Base-by-base conservation (phyloP, 2,797 vertebrate genomes). In the Sardinella longiceps region DNA sequence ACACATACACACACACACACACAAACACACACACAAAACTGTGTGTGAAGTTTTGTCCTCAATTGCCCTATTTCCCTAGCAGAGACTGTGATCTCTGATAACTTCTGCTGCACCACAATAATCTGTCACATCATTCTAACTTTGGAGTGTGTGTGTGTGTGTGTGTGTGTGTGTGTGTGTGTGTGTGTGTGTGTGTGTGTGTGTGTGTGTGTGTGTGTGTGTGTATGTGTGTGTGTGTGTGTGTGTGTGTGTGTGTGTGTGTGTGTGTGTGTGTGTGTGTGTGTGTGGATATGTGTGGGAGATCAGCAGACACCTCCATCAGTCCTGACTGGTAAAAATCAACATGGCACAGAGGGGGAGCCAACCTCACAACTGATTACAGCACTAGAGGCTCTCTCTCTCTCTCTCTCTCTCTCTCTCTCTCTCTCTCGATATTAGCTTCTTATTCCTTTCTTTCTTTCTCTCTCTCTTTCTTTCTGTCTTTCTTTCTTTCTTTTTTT, bases 321-420 rank as follows among this genome's bases (percentile, higher is more conserved):
- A 56, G 53, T 20, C 53, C 53, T 23, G 20, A 56, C 53, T 56
- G 53, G 53, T 20, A n/a, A 56, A 56, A 56, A 56, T n/a, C 53
- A 56, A 56, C 53, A 56, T n/a, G 53, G 20, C 53, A 56, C 53
- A 56, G 53, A n/a, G 53, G 53, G 53, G 53, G 20, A 56, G 53
- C 53, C 53, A 56, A 23, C 53, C 53, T 56, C 10, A 7, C 46
- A 85, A 74, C 58, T 83, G 37, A 50, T 74, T 81, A 20, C 25
- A 11, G 4, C 11, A 12, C 23, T 77, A 5, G n/a, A 18, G 48
- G 82, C 43, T 56, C 3, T 56, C 53, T 56, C 53, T 6, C 3
- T 56, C 23, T 56, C 53, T 15, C 5, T 23, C 51, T 56, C 51
- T 56, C 20, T 53, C 18, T 56, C 53, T 56, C 20, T 23, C 15